Percentiles rank a stretch among this genome's conserved stretches.
Evolutionary conservation across 1,140 invertebrate species (phyloP).

Genomic region (Pteromalus puparum): DNA sequence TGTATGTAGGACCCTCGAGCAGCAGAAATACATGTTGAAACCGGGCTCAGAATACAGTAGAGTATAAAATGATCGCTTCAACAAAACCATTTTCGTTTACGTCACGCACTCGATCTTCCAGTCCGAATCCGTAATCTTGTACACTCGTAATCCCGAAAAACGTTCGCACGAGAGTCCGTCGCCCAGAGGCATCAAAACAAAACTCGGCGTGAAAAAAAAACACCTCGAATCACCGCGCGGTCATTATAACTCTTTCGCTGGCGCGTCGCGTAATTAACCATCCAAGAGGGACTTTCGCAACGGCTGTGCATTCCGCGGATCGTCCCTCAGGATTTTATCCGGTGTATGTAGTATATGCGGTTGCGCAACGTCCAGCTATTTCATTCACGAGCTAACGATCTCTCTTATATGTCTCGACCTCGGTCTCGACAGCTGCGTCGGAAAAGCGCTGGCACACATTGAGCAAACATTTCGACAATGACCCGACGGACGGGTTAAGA

Average conservation of each 20-base stretch:
- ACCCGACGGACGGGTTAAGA: neutral
- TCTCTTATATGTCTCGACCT: neutral
- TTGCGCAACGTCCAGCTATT: slow-evolving; percentile 31
- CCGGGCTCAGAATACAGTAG: no score
- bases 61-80: no score
- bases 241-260: neutral
- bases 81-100: no score
- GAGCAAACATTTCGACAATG: slow-evolving; percentile 1
- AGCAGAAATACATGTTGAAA: no score
- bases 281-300: neutral
- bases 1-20: no score
- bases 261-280: neutral
- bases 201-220: neutral
- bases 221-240: neutral
- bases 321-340: neutral
- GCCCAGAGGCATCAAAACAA: neutral
- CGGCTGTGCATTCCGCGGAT: slow-evolving; percentile 6
- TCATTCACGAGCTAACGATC: slow-evolving; percentile 33
- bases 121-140: neutral
- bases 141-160: neutral
- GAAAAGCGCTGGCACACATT: neutral
- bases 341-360: neutral
- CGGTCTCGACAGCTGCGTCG: neutral
- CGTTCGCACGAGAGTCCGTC: neutral
- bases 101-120: neutral